These are phyloP conservation scores for Patagioenas fasciata DNA, from an alignment of 2,113 vertebrate species.

Conservation along the genomic window DNA sequence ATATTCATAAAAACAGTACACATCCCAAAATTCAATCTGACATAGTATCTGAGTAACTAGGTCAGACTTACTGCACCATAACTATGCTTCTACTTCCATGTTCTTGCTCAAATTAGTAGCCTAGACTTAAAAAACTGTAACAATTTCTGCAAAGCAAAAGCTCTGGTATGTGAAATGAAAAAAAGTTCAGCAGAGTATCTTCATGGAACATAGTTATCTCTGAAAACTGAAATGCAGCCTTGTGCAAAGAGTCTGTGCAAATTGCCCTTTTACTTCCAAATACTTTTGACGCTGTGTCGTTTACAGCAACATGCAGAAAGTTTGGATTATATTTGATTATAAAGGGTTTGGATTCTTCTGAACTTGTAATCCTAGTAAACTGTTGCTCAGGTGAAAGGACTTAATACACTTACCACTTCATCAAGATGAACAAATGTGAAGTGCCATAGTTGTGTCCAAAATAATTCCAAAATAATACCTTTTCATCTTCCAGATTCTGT, in stretches of 20 bases:
- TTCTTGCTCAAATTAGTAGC: not conserved
- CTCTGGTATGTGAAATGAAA: not conserved
- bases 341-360: not conserved
- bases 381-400: not conserved
- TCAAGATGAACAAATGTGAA: not conserved
- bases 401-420: not conserved
- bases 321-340: not conserved
- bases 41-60: not conserved
- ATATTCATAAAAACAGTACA: not conserved
- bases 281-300: not conserved
- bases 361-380: not conserved
- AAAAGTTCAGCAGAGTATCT: not conserved
- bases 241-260: not conserved
- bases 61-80: not conserved
- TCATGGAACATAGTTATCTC: not conserved
- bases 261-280: not conserved
- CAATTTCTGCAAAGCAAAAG: not conserved
- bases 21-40: not conserved
- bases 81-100: not conserved
- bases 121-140: not conserved
- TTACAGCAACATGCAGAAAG: rapidly evolving
- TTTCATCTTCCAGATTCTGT: not conserved
- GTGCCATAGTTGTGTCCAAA: not conserved
- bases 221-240: not conserved
- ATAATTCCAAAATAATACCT: not conserved